Conservation (phyloP, 2,888 invertebrate genomes). For the Oithona nana region DNA sequence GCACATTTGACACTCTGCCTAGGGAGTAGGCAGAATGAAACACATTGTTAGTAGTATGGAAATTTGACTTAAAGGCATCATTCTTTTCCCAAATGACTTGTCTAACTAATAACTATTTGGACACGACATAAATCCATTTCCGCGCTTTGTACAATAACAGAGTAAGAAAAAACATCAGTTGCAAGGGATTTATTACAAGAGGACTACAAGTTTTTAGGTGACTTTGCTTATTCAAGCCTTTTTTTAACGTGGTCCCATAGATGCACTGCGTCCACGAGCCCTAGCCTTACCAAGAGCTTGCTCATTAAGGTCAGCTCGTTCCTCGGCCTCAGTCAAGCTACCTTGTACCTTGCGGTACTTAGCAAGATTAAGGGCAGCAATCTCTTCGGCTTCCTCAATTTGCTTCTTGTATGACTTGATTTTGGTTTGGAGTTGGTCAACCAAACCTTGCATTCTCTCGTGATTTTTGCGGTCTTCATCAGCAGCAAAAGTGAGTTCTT, state of each 20-base stretch:
- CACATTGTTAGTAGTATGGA: too few species aligned
- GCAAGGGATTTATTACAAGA: too few species aligned
- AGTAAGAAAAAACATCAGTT: too few species aligned
- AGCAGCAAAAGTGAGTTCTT: slow-evolving; percentile 72
- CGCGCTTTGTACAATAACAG: too few species aligned
- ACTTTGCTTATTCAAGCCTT: too few species aligned
- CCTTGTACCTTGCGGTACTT: slow-evolving; percentile 38
- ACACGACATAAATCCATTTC: too few species aligned
- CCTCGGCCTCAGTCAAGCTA: slow-evolving; percentile 88
- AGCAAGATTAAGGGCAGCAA: slow-evolving; percentile 33
- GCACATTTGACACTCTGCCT: too few species aligned
- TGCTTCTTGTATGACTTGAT: slow-evolving; percentile 99
- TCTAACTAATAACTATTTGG: too few species aligned
- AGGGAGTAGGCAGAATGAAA: too few species aligned
- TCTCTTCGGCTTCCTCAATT: slow-evolving; percentile 79
- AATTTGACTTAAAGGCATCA: too few species aligned
- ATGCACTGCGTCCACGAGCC: slow-evolving; percentile 81
- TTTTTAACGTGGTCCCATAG: slow-evolving; percentile 58
- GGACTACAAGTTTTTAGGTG: too few species aligned
- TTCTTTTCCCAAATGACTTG: too few species aligned
- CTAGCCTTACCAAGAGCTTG: slow-evolving; percentile 93
- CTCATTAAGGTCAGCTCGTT: slow-evolving; percentile 86
- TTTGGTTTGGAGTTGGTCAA: slow-evolving; percentile 98
- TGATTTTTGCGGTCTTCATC: slow-evolving; percentile 99
- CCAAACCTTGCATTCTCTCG: slow-evolving; percentile 97